Percentiles rank a stretch among this genome's conserved stretches.
phyloP scores from a whole-genome alignment of 2,113 vertebrate genomes.

The Desmodus rotundus region DNA sequence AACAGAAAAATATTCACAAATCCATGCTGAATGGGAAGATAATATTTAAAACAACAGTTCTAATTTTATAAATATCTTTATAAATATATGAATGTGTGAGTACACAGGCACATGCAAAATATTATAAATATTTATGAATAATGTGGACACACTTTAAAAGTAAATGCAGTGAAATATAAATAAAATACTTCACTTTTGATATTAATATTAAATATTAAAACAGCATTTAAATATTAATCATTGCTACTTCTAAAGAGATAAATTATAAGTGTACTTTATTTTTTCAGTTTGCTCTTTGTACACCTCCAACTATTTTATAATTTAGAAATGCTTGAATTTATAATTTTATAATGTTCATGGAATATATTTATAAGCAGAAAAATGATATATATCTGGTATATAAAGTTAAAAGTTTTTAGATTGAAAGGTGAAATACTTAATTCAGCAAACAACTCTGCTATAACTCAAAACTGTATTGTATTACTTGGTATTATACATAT shows the following conservation, averaged over 20 bases:
- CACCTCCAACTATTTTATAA: background rate
- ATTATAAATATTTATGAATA: background rate
- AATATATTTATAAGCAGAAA: background rate
- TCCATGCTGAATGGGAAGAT: background rate
- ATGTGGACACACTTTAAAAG: background rate
- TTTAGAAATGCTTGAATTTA: background rate
- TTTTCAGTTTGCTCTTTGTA: background rate
- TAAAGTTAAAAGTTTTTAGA: background rate
- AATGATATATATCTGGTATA: background rate
- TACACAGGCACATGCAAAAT: background rate
- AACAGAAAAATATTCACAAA: background rate
- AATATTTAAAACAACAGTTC: slow-evolving; percentile 2
- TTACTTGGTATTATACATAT: background rate
- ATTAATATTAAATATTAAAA: slow-evolving; percentile 25
- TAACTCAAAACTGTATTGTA: background rate
- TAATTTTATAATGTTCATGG: background rate
- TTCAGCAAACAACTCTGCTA: background rate
- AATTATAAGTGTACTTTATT: background rate
- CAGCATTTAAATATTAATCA: background rate
- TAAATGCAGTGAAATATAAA: slow-evolving; percentile 1
- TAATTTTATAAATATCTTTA: background rate
- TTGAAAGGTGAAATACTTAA: background rate
- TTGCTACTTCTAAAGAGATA: background rate
- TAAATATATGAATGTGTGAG: background rate
- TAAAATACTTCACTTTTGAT: background rate